Evolutionary conservation across 2,113 vertebrate species (phyloP), one percentile per base, ranked within the genome.

Genomic region (Pangasianodon hypophthalmus): DNA sequence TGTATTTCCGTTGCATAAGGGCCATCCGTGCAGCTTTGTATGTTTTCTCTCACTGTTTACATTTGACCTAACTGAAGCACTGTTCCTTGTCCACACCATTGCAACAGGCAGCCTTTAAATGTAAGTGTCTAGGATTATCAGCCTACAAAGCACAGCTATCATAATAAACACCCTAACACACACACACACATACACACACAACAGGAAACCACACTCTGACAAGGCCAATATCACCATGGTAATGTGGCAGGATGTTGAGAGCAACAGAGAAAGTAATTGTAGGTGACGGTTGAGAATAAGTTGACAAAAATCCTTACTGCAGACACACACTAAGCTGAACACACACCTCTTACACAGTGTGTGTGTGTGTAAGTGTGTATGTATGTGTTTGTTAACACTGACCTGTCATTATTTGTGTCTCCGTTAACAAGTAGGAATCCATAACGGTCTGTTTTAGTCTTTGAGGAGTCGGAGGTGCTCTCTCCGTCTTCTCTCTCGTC

Each of bases 151-250:
- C 73, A 75, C n/a, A 32, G 81, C 21, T 90, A 89, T 60, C 77
- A 88, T 24, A 85, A 91, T 73, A 60, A 88, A 88, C 83, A 93
- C 77, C 91, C 5, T 37, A 87, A 88, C 75, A 93, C 86, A 92
- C 6, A 93, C 58, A 93, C 58, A 89, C 90, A 67, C 89, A 89
- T 91, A 92, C 90, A 93, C 94, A 95, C 95, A 95, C 95, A 96
- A 96, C 96, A 96, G 96, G 96, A 96, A 97, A 96, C 96, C 96
- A 95, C 96, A 95, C 37, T 88, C 75, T 93, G 91, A 93, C 92
- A 89, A 90, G 92, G 80, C 73, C 88, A 69, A 93, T 48, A 92
- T 95, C 93, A 90, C 94, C 90, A 94, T 94, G 89, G 94, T 91
- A 95, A 95, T 95, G 77, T 87, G 92, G 92, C 94, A 95, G 94